phyloP scores from a whole-genome alignment of 2,113 vertebrate genomes.

The western clawed frog (Xenopus tropicalis) region DNA sequence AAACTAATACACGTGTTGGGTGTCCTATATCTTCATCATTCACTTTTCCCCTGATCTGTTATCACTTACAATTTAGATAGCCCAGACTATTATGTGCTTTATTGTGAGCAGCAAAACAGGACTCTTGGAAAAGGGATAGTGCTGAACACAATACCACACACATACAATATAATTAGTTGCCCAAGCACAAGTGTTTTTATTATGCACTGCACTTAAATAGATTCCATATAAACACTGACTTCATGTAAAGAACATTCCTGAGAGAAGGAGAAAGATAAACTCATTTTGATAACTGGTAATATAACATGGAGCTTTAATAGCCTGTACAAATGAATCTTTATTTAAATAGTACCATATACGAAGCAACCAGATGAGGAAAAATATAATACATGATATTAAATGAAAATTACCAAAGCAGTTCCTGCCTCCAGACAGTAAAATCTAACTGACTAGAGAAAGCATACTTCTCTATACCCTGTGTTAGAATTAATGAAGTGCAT shows the following conservation, averaged over 20 bases:
- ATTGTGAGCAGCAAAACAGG: slow-evolving; percentile 77
- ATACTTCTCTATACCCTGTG: too few relatives aligned
- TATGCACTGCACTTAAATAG: slow-evolving; percentile 7
- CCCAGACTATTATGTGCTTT: slow-evolving; percentile 75
- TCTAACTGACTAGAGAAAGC: too few relatives aligned
- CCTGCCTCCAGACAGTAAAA: too few relatives aligned
- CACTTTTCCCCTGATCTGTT: slow-evolving; percentile 78
- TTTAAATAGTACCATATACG: too few relatives aligned
- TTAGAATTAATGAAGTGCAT: too few relatives aligned
- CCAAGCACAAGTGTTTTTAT: not conserved
- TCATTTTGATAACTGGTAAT: too few relatives aligned
- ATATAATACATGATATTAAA: too few relatives aligned
- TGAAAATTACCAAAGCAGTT: too few relatives aligned
- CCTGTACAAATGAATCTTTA: too few relatives aligned
- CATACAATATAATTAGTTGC: slow-evolving; percentile 57
- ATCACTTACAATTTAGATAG: slow-evolving; percentile 85
- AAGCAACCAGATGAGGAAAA: too few relatives aligned
- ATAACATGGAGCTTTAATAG: too few relatives aligned
- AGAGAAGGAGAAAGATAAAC: too few relatives aligned
- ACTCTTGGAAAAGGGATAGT: slow-evolving; percentile 58
- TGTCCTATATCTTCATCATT: slow-evolving; percentile 79
- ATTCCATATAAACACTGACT: slow-evolving; percentile 6
- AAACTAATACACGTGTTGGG: slow-evolving; percentile 74
- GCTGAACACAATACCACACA: slow-evolving; percentile 70
- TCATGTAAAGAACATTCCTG: not conserved